Conservation (phyloP, 2,113 vertebrate genomes). For the Jacana jacana region DNA sequence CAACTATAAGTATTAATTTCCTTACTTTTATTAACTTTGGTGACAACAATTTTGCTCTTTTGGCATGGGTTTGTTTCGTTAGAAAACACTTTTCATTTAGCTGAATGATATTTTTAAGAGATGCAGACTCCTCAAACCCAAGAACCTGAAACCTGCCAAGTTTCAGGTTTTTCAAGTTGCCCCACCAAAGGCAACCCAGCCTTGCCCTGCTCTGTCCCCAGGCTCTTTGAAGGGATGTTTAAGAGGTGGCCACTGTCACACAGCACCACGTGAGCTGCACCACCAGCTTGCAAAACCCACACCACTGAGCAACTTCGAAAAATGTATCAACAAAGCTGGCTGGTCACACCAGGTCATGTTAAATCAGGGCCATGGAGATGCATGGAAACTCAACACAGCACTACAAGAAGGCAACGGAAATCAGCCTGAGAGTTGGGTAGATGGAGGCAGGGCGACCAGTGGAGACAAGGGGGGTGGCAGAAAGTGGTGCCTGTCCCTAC, state of each 20-base stretch:
- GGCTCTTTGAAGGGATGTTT: neutral
- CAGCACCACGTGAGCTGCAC: accelerated
- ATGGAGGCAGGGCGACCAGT: neutral
- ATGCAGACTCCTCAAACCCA: neutral
- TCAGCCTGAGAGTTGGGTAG: neutral
- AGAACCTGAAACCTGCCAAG: neutral
- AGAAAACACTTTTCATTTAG: neutral
- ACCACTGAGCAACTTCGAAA: accelerated
- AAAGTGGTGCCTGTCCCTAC: neutral
- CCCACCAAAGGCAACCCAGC: neutral
- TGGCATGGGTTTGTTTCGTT: neutral
- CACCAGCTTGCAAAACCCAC: neutral
- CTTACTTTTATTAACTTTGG: conserved; percentile 59
- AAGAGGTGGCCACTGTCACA: neutral
- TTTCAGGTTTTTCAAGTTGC: no score
- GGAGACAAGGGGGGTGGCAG: neutral
- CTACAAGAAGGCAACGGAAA: neutral
- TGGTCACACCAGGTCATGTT: neutral
- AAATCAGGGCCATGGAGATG: neutral
- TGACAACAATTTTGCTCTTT: conserved; percentile 17
- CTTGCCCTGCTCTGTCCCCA: neutral
- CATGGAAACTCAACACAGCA: neutral
- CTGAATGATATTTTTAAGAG: neutral
- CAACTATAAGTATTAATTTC: conserved; percentile 64
- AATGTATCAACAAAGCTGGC: neutral